These are phyloP conservation scores for Dasysyrphus tricinctus DNA, from an alignment of 2,888 invertebrate species.

Conservation along the genomic window DNA sequence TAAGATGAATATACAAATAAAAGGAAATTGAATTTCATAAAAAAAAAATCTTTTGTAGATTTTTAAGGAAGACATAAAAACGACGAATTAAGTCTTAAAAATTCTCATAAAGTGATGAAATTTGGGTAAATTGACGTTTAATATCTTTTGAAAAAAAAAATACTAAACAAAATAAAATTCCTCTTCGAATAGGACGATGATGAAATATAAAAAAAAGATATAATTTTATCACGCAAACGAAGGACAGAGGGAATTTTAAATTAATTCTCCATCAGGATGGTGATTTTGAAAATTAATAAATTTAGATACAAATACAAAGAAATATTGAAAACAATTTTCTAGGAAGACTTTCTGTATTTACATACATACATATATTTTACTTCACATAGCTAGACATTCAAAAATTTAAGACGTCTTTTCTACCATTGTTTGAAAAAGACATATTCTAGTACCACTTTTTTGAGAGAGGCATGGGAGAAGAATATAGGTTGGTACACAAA, in stretches of 20 bases:
- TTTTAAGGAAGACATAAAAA: not conserved
- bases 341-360: no score
- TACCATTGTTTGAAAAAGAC: not conserved
- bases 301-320: not conserved
- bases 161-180: not conserved
- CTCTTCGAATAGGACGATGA: not conserved
- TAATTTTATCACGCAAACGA: not conserved
- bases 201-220: not conserved
- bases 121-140: not conserved
- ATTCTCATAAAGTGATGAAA: constrained; percentile 1
- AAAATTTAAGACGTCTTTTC: not conserved
- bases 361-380: no score
- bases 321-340: not conserved
- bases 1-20: not conserved
- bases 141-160: not conserved
- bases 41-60: not conserved
- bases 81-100: constrained; percentile 3
- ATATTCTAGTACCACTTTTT: no score
- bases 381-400: no score
- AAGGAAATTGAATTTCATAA: constrained; percentile 3
- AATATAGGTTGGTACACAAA: no score
- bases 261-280: not conserved
- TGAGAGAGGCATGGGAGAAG: no score
- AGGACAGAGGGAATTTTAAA: not conserved
- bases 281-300: not conserved